phyloP scores from a whole-genome alignment of 2,888 invertebrate species.

The Rhagonycha lutea region DNA sequence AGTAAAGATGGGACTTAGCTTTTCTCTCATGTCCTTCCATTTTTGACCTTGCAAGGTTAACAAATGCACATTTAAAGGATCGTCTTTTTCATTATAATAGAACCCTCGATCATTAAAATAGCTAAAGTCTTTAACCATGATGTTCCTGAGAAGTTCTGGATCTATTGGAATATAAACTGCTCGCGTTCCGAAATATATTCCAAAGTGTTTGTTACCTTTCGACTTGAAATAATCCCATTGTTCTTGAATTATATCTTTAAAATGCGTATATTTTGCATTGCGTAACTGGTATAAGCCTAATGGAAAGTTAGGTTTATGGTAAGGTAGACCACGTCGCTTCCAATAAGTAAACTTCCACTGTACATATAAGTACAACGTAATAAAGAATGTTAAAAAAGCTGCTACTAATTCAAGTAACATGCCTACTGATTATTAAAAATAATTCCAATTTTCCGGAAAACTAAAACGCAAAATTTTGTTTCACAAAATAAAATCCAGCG shows the following conservation, averaged over 20 bases:
- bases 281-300: background rate
- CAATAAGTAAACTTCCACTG: background rate
- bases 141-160: conserved; percentile 36
- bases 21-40: conserved; percentile 63
- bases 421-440: too few species aligned
- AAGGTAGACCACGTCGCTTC: background rate
- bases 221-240: background rate
- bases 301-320: background rate
- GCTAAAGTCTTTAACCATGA: conserved; percentile 61
- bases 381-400: too few species aligned
- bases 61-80: conserved; percentile 61
- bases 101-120: conserved; percentile 65
- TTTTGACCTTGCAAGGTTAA: conserved; percentile 58
- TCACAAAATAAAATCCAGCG: too few species aligned
- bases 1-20: background rate
- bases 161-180: conserved; percentile 2
- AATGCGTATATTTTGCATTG: too few species aligned
- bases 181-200: background rate
- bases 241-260: background rate
- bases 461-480: too few species aligned
- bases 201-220: background rate
- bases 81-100: conserved; percentile 59
- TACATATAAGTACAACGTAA: background rate
- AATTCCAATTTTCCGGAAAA: too few species aligned
- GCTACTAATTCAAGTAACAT: too few species aligned